A percentile compares a stretch with the other conserved stretches of the same genome.
Evolutionary conservation across 1,140 invertebrate genomes (phyloP).

Genomic region (Leptoteleia sp.): DNA sequence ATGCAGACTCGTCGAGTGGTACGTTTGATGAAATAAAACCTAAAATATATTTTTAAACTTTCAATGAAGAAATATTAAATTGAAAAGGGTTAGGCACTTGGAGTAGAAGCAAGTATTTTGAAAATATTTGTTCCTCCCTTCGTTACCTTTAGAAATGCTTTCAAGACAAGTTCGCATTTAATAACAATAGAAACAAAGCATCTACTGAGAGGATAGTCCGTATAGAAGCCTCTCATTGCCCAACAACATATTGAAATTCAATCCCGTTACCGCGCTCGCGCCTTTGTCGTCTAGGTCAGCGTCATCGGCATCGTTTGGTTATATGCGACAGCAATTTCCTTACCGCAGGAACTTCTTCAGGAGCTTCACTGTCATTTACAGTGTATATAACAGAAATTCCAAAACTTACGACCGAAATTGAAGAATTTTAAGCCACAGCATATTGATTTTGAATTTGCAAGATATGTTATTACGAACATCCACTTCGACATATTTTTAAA

Average conservation of each 20-base stretch:
- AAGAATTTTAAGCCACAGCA: constrained; percentile 11
- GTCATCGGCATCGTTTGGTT: constrained; percentile 61
- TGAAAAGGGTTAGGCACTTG: too few relatives aligned
- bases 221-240: constrained; percentile 73
- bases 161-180: constrained; percentile 46
- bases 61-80: too few relatives aligned
- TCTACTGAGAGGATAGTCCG: constrained; percentile 71
- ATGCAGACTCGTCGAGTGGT: too few relatives aligned
- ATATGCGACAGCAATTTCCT: constrained; percentile 68
- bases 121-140: constrained; percentile 48
- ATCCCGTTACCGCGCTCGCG: constrained; percentile 67
- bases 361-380: background rate
- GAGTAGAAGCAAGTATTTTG: constrained; percentile 15
- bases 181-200: constrained; percentile 72
- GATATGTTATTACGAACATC: too few relatives aligned
- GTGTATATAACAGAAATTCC: constrained; percentile 10
- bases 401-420: background rate
- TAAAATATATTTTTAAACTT: too few relatives aligned
- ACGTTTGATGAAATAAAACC: too few relatives aligned
- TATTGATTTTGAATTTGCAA: too few relatives aligned
- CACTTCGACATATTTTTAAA: too few relatives aligned
- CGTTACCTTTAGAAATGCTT: constrained; percentile 36
- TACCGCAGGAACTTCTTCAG: constrained; percentile 42
- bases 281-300: constrained; percentile 66
- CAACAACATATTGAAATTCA: constrained; percentile 75